These are phyloP conservation scores for Cisticola juncidis DNA, from an alignment of 2,113 vertebrate species.

Conservation along the genomic window DNA sequence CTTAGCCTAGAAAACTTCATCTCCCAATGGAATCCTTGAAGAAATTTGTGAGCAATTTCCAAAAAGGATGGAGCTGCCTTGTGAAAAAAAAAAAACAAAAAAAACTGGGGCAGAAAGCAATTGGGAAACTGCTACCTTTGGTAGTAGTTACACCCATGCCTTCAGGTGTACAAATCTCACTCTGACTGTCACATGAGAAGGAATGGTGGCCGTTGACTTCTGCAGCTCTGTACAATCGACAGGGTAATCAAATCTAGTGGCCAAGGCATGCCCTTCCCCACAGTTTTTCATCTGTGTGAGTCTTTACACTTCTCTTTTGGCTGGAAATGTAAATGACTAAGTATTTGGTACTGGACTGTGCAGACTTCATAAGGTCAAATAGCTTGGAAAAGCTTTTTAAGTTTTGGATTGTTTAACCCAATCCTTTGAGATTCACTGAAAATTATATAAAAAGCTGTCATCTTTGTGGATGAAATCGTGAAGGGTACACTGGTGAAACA, in stretches of 20 bases:
- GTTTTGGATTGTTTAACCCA: background rate
- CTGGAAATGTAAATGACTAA: slow-evolving; percentile 29
- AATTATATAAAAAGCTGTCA: background rate
- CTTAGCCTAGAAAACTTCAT: slow-evolving; percentile 63
- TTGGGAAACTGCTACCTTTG: background rate
- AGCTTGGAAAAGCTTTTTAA: background rate
- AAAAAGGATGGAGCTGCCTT: background rate
- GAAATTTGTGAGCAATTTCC: slow-evolving; percentile 38
- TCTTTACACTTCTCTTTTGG: background rate
- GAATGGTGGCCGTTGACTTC: background rate
- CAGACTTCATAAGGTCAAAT: slow-evolving; percentile 12
- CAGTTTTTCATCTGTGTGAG: background rate
- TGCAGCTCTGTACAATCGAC: background rate
- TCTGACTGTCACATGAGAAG: background rate
- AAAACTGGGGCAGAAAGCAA: background rate
- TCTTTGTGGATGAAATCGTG: background rate
- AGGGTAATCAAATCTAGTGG: background rate
- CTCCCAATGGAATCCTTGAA: slow-evolving; percentile 51
- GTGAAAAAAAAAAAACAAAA: background rate
- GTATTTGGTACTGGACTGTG: background rate
- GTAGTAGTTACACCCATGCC: background rate
- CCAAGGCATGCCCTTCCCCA: background rate
- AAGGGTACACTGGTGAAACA: background rate
- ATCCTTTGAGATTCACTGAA: background rate
- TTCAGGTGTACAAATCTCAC: background rate